These are phyloP conservation scores for Cephus runcator DNA, from an alignment of 2,888 invertebrate genomes.

Conservation along the genomic window DNA sequence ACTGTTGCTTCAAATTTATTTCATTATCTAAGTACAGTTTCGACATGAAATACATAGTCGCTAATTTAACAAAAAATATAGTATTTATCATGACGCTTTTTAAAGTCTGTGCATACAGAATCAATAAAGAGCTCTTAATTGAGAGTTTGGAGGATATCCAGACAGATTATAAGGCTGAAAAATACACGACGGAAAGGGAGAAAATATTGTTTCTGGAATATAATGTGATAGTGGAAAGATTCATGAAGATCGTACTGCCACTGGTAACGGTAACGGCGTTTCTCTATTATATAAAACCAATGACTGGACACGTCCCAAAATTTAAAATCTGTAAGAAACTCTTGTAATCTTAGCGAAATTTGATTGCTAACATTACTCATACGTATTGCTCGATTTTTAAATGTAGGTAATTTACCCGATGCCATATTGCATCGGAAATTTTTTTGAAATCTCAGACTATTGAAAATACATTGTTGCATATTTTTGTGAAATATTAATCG, in stretches of 20 bases:
- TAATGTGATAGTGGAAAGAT: conserved; percentile 2
- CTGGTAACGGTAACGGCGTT: neutral
- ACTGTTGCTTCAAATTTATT: no score
- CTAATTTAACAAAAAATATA: no score
- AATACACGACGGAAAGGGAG: no score
- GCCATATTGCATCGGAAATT: neutral
- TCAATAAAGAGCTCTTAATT: neutral
- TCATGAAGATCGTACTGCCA: conserved; percentile 4
- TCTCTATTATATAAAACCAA: conserved; percentile 12
- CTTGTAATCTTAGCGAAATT: no score
- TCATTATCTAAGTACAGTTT: no score
- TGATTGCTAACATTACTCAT: no score
- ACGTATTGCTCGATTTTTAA: neutral
- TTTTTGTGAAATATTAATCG: neutral
- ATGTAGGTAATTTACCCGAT: neutral
- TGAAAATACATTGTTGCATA: neutral
- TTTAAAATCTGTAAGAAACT: neutral
- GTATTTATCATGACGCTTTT: neutral
- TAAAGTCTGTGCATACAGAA: neutral
- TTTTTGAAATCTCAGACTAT: conserved; percentile 13
- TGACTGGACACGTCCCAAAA: neutral
- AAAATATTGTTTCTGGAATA: neutral
- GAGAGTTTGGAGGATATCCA: neutral
- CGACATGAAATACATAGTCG: no score
- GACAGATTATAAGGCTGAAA: neutral